phyloP scores from a whole-genome alignment of 2,888 invertebrate species.

The Scaptodrosophila latifasciaeformis region DNA sequence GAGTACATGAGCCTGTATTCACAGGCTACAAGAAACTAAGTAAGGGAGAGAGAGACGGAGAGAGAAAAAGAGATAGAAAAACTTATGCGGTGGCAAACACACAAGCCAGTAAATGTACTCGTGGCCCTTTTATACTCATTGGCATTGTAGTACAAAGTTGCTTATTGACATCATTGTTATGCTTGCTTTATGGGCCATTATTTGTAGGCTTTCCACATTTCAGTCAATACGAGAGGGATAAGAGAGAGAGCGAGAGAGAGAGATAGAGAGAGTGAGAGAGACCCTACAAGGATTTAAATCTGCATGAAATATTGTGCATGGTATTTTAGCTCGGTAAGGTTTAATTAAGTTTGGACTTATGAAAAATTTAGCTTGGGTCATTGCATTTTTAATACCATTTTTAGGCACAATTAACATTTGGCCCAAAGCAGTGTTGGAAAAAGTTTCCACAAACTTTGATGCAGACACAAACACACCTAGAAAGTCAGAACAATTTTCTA shows the following conservation, averaged over 20 bases:
- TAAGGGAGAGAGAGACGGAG: too few species aligned
- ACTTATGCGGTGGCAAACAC: too few species aligned
- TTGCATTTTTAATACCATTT: slow-evolving; percentile 54
- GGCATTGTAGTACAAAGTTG: slow-evolving; percentile 29
- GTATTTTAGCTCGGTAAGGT: slow-evolving; percentile 13
- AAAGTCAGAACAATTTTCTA: slow-evolving; percentile 47
- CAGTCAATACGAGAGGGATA: slow-evolving; percentile 1
- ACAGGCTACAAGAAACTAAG: not conserved
- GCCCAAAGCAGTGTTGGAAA: slow-evolving; percentile 23
- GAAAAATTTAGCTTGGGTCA: too few species aligned
- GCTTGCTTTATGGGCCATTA: slow-evolving; percentile 49
- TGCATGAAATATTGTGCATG: too few species aligned
- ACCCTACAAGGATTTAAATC: too few species aligned
- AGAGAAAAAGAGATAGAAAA: too few species aligned
- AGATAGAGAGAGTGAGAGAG: not conserved
- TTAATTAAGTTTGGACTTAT: slow-evolving; percentile 56
- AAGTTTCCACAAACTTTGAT: not conserved
- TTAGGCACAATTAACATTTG: slow-evolving; percentile 34
- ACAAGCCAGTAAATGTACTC: too few species aligned
- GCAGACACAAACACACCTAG: too few species aligned
- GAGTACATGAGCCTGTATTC: slow-evolving; percentile 8
- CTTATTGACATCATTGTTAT: slow-evolving; percentile 64
- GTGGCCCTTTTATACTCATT: too few species aligned
- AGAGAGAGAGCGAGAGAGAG: not conserved
- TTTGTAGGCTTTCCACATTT: too few species aligned